Percentiles rank a stretch among this genome's conserved stretches.
These are phyloP conservation scores for Callipepla californica DNA, from an alignment of 2,113 vertebrate species.

Conservation along the genomic window DNA sequence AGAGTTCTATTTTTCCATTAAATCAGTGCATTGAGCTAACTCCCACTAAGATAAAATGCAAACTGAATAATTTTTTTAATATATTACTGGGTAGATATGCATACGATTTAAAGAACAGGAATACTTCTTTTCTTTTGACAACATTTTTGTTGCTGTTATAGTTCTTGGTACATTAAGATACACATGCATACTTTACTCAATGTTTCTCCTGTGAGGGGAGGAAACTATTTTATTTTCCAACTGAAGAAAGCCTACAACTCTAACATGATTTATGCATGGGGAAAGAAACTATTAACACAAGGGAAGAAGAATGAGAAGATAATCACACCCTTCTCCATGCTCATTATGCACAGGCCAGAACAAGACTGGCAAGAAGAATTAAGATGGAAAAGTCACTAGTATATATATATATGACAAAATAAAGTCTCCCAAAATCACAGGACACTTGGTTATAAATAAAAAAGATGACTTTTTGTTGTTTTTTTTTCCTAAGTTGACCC, in stretches of 20 bases:
- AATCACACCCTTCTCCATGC: background rate
- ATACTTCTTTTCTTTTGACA: background rate
- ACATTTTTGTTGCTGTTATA: background rate
- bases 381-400: background rate
- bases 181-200: background rate
- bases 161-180: background rate
- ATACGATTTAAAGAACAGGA: background rate
- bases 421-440: background rate
- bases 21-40: background rate
- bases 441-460: background rate
- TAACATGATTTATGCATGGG: background rate
- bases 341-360: background rate
- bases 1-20: background rate
- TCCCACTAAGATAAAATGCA: background rate
- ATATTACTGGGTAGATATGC: background rate
- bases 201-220: background rate
- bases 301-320: background rate
- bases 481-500: background rate
- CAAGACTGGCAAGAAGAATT: background rate
- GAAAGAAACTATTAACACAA: slow-evolving; percentile 11
- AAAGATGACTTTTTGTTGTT: no score
- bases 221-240: background rate
- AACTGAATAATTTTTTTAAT: background rate
- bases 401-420: background rate
- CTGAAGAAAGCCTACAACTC: slow-evolving; percentile 7